Conservation (phyloP, 2,888 invertebrate species). For the Eueremaeus valkanovi region DNA sequence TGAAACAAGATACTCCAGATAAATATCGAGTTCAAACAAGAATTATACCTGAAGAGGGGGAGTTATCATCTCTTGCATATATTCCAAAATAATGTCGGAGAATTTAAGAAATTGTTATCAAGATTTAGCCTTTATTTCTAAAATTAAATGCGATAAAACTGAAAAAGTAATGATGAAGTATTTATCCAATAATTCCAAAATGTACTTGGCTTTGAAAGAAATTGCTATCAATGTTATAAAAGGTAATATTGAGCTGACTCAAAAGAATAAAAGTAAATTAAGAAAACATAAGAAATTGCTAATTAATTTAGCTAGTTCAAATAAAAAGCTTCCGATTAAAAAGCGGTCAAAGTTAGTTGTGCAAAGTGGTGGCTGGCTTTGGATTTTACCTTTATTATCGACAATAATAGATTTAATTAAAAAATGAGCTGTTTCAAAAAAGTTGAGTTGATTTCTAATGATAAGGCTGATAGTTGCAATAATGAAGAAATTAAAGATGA, state of each 20-base stretch:
- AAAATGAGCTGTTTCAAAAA: slow-evolving; percentile 22
- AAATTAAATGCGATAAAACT: not conserved
- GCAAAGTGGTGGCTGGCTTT: slow-evolving; percentile 24
- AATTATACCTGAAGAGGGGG: slow-evolving; percentile 24
- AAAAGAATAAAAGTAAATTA: no score
- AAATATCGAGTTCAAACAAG: slow-evolving; percentile 18
- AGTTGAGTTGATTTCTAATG: not conserved
- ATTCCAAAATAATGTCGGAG: not conserved
- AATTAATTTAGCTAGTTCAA: no score
- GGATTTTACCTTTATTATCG: not conserved
- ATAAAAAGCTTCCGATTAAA: no score
- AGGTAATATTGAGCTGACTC: not conserved
- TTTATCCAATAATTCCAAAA: not conserved
- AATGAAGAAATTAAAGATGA: not conserved
- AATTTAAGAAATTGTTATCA: not conserved
- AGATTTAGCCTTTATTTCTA: not conserved
- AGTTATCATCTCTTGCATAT: not conserved
- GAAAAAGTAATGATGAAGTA: not conserved
- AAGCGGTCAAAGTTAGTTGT: slow-evolving; percentile 7
- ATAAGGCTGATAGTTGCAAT: not conserved
- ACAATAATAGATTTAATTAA: not conserved
- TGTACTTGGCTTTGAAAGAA: not conserved
- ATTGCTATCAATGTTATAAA: not conserved
- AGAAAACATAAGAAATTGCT: no score
- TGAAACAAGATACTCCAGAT: slow-evolving; percentile 31